These are phyloP conservation scores for Polydrusus pterygomalis DNA, from an alignment of 2,888 invertebrate genomes.

Conservation along the genomic window DNA sequence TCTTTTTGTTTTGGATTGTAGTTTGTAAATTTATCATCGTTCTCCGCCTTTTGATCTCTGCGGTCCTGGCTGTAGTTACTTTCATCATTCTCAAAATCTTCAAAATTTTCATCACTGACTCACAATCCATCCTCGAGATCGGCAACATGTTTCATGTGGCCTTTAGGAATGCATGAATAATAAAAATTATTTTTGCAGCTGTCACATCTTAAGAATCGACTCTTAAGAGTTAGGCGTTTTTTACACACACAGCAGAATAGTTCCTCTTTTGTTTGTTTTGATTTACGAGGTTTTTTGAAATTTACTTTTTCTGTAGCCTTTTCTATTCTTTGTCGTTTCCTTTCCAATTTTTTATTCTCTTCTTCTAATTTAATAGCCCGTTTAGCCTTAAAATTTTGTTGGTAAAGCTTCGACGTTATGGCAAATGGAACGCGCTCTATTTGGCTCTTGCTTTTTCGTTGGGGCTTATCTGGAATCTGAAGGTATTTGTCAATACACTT, in stretches of 20 bases:
- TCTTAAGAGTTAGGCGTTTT: constrained; percentile 19
- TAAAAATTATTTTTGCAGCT: constrained; percentile 22
- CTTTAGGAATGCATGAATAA: constrained; percentile 3
- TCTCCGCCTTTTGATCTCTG: neutral
- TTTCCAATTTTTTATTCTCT: constrained; percentile 34
- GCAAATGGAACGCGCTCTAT: constrained; percentile 32
- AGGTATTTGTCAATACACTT: constrained; percentile 32
- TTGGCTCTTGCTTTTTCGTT: constrained; percentile 39
- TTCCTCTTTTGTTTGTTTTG: constrained; percentile 10
- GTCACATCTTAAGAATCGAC: constrained; percentile 21
- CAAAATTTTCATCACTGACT: constrained; percentile 5
- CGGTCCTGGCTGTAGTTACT: neutral
- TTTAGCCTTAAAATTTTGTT: constrained; percentile 40
- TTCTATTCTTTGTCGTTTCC: constrained; percentile 30
- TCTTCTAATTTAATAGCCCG: constrained; percentile 26
- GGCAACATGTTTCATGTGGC: constrained; percentile 5
- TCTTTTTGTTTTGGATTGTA: constrained; percentile 1
- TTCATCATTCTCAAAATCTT: neutral
- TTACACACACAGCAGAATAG: neutral
- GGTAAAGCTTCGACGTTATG: constrained; percentile 23
- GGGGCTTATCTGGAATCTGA: constrained; percentile 32
- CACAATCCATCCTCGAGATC: constrained; percentile 7
- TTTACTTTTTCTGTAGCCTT: constrained; percentile 10
- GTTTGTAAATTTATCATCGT: constrained; percentile 1
- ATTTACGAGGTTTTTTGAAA: constrained; percentile 1